phyloP scores from a whole-genome alignment of 2,888 invertebrate species.

The Drosophila quinaria region DNA sequence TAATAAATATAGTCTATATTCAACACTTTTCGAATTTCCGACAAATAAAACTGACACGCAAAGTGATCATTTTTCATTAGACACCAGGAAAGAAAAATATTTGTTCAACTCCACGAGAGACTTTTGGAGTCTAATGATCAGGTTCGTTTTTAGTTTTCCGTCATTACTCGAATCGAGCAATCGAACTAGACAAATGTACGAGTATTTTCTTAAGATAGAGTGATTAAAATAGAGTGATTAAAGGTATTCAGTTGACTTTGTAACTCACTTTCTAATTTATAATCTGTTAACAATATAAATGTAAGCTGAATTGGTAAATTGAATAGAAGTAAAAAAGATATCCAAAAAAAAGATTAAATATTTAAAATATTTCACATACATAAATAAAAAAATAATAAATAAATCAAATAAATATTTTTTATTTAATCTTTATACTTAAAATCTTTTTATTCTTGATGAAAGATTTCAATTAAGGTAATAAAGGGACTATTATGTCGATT shows the following conservation, averaged over 20 bases:
- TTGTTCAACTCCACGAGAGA: neutral
- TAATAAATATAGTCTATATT: slow-evolving; percentile 41
- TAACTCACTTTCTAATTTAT: neutral
- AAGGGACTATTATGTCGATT: too few species aligned
- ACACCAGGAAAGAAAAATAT: slow-evolving; percentile 11
- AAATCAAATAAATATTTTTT: too few species aligned
- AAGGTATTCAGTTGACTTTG: neutral
- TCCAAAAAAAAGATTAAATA: too few species aligned
- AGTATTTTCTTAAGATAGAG: neutral
- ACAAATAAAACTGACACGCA: slow-evolving; percentile 56
- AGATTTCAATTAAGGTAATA: too few species aligned
- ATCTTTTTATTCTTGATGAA: too few species aligned
- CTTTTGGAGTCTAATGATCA: slow-evolving; percentile 13
- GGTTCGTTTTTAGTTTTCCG: neutral
- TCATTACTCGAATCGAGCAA: neutral
- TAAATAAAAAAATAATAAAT: too few species aligned
- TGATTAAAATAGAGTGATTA: neutral
- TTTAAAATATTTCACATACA: too few species aligned
- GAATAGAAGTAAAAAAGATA: too few species aligned
- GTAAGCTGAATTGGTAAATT: too few species aligned
- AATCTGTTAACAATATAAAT: neutral
- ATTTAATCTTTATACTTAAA: too few species aligned
- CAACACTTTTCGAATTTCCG: slow-evolving; percentile 20
- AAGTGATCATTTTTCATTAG: slow-evolving; percentile 59
- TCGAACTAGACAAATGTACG: neutral